Evolutionary conservation across 2,113 vertebrate genomes (phyloP), one percentile per base, ranked within the genome.

Genomic region (Lepus europaeus): DNA sequence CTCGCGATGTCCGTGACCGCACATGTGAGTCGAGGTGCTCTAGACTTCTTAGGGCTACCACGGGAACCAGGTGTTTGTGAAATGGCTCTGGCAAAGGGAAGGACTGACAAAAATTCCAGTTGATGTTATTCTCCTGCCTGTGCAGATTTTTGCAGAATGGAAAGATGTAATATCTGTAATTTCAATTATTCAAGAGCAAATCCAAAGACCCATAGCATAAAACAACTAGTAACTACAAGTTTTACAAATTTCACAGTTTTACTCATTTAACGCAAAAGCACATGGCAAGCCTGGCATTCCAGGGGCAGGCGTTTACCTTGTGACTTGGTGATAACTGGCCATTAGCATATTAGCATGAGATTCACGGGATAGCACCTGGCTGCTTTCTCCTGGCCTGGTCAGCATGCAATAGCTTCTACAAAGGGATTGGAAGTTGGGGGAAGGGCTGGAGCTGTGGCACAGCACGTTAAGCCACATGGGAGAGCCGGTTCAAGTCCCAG

Each of bases 311-410:
- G 31, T 16, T 64, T 53, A 63, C 83, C 73, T 16, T 9, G 3
- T 16, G 16, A 51, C 74, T 5, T 22, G 56, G 66, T 61, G 36
- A 59, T 51, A 13, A 0, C 36, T 29, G 51, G 27, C 68, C 39
- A 12, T 0, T 16, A 19, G 56, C 56, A 16, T 16, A 19, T 0
- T 7, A 10, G 29, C 10, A 3, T 13, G 22, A n/a, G 63, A 7
- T 4, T 17, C 27, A 31, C 61, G n/a, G 69, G 53, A n/a, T 31
- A 0, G 14, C 6, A 2, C 39, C 4, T 31, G 11, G 5, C 17
- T 14, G 23, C 86, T 87, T 64, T 23, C 39, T 31, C 6, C 9
- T 1, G 19, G 4, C 31, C 33, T 10, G 0, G 0, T 63, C 10
- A 5, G 31, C 10, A 4, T 39, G 22, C 39, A 53, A 7, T 17